phyloP scores from a whole-genome alignment of 2,888 invertebrate species.

The Eledona agricola region DNA sequence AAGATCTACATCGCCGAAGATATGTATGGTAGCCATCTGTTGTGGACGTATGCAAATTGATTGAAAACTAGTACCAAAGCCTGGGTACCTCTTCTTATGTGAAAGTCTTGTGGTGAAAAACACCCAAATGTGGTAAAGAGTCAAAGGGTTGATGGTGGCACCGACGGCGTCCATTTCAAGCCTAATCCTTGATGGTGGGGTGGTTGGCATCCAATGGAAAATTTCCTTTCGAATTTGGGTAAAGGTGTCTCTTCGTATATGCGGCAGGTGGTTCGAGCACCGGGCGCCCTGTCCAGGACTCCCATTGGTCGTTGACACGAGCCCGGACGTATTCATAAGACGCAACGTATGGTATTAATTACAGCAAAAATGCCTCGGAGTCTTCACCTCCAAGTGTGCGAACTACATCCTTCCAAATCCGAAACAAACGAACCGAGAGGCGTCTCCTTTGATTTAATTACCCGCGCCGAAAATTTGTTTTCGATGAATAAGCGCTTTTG shows the following conservation, averaged over 20 bases:
- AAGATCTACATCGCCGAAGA: too few relatives aligned
- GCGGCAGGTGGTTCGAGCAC: slow-evolving; percentile 59
- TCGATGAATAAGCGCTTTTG: not conserved
- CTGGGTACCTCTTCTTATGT: too few relatives aligned
- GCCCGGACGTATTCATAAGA: slow-evolving; percentile 46
- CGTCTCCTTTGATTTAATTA: slow-evolving; percentile 20
- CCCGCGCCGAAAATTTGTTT: slow-evolving; percentile 1
- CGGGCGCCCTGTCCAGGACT: slow-evolving; percentile 54
- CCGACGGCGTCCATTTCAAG: too few relatives aligned
- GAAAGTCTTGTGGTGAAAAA: too few relatives aligned
- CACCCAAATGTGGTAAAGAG: too few relatives aligned
- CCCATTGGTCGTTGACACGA: slow-evolving; percentile 58
- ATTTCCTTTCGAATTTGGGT: slow-evolving; percentile 28
- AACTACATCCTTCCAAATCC: slow-evolving; percentile 16
- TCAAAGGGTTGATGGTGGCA: too few relatives aligned
- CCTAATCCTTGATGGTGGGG: too few relatives aligned
- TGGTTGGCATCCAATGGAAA: slow-evolving; percentile 20
- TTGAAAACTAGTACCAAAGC: too few relatives aligned
- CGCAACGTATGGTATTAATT: slow-evolving; percentile 39
- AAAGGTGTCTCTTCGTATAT: slow-evolving; percentile 30
- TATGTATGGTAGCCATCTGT: too few relatives aligned
- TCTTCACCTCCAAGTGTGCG: slow-evolving; percentile 25
- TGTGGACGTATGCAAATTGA: too few relatives aligned
- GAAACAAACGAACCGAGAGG: too few relatives aligned
- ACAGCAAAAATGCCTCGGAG: slow-evolving; percentile 34